A percentile compares a stretch with the other conserved stretches of the same genome.
These are phyloP conservation scores for Anser cygnoides DNA, from an alignment of 2,113 vertebrate species.

Conservation along the genomic window DNA sequence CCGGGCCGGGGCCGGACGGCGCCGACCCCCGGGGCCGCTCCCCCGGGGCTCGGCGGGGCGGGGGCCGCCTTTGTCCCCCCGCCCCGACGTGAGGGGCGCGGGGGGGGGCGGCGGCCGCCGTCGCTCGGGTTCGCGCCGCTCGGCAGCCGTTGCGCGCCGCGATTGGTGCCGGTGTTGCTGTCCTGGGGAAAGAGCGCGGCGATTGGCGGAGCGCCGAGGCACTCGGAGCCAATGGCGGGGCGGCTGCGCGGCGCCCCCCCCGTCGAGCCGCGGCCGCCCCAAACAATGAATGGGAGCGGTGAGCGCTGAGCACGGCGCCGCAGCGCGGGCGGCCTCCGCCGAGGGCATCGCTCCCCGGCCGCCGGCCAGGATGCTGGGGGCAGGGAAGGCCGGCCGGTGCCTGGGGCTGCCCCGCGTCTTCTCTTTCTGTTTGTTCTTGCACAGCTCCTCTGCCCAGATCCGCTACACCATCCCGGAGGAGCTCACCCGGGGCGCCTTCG, in stretches of 20 bases:
- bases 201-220: conserved; percentile 58
- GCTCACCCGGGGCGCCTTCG: conserved; percentile 74
- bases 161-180: conserved; percentile 72
- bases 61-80: neutral
- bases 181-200: conserved; percentile 18
- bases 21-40: neutral
- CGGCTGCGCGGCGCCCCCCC: conserved; percentile 45
- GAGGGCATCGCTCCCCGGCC: conserved; percentile 54
- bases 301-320: conserved; percentile 66
- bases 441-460: conserved; percentile 78
- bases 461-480: conserved; percentile 80
- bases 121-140: neutral
- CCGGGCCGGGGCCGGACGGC: neutral
- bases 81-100: neutral
- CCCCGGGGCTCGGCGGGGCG: neutral
- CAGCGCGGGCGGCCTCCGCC: neutral
- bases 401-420: conserved; percentile 81
- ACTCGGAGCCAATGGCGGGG: conserved; percentile 55
- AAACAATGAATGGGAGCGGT: conserved; percentile 75
- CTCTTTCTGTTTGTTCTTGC: conserved; percentile 82
- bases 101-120: neutral
- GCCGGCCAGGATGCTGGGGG: conserved; percentile 75
- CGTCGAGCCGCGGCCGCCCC: conserved; percentile 49
- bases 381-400: conserved; percentile 72
- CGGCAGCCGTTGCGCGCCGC: neutral